Conservation (phyloP, 2,888 invertebrate genomes). For the Anticlea derivata region DNA sequence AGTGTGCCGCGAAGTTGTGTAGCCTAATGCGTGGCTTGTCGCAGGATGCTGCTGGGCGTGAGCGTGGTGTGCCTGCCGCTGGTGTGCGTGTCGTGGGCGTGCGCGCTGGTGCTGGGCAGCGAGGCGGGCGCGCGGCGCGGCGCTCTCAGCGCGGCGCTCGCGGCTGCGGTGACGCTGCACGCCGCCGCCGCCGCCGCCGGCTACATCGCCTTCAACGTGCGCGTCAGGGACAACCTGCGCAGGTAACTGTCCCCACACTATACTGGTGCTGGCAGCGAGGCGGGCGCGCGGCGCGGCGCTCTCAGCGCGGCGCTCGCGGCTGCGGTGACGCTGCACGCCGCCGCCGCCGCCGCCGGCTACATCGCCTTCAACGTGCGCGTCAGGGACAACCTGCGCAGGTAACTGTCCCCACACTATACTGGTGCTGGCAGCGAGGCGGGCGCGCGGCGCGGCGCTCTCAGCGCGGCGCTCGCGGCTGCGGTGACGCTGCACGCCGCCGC, state of each 20-base stretch:
- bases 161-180: constrained; percentile 90
- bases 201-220: constrained; percentile 93
- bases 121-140: constrained; percentile 86
- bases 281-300: constrained; percentile 85
- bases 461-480: constrained; percentile 90
- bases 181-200: constrained; percentile 93
- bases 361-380: constrained; percentile 94
- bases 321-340: constrained; percentile 90
- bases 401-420: constrained; percentile 14
- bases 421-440: constrained; percentile 86
- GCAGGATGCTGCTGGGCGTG: constrained; percentile 93
- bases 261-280: constrained; percentile 85
- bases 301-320: constrained; percentile 91
- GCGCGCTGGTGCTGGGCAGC: constrained; percentile 83
- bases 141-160: constrained; percentile 89
- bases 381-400: constrained; percentile 87
- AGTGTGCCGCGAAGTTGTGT: too few species aligned
- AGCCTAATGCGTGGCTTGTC: too few species aligned
- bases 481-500: constrained; percentile 92
- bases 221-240: constrained; percentile 90
- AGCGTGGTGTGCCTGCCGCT: constrained; percentile 94
- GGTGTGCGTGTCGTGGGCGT: constrained; percentile 93
- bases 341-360: constrained; percentile 93
- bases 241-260: constrained; percentile 64
- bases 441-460: constrained; percentile 86